Conservation (phyloP, 2,888 invertebrate species). For the Mechanitis messenoides region DNA sequence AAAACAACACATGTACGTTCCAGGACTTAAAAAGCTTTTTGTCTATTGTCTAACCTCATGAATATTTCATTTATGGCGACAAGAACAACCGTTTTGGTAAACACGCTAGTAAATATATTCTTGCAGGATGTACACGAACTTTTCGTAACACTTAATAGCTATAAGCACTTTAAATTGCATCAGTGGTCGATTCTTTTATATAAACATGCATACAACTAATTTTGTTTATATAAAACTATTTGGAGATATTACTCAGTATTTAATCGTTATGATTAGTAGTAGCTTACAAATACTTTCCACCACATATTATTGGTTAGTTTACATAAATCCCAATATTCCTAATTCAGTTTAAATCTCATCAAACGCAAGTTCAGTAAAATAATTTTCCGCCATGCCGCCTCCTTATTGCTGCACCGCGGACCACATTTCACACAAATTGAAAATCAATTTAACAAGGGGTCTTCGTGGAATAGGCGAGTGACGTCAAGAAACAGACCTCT, state of each 20-base stretch:
- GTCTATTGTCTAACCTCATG: slow-evolving; percentile 19
- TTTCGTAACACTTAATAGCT: neutral
- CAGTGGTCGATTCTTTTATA: neutral
- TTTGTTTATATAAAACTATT: no score
- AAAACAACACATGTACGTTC: neutral
- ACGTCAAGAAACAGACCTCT: slow-evolving; percentile 45
- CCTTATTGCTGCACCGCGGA: slow-evolving; percentile 66
- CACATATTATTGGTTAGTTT: slow-evolving; percentile 13
- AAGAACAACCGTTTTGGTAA: slow-evolving; percentile 22
- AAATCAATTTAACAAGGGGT: slow-evolving; percentile 72
- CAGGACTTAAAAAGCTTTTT: slow-evolving; percentile 18
- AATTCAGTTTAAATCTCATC: slow-evolving; percentile 61
- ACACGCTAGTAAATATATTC: slow-evolving; percentile 11
- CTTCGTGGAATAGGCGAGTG: slow-evolving; percentile 50
- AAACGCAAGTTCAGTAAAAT: slow-evolving; percentile 57
- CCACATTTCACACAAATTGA: slow-evolving; percentile 75
- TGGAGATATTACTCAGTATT: no score
- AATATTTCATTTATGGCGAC: slow-evolving; percentile 25
- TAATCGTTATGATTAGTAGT: no score
- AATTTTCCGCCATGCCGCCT: slow-evolving; percentile 70
- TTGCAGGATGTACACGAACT: neutral
- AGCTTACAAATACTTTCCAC: no score
- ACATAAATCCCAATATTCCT: slow-evolving; percentile 25
- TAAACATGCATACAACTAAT: no score
- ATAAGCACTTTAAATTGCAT: neutral